Evolutionary conservation across 35 echinoderm and acorn worm species (phyloP).

Genomic region (Patiria miniata): DNA sequence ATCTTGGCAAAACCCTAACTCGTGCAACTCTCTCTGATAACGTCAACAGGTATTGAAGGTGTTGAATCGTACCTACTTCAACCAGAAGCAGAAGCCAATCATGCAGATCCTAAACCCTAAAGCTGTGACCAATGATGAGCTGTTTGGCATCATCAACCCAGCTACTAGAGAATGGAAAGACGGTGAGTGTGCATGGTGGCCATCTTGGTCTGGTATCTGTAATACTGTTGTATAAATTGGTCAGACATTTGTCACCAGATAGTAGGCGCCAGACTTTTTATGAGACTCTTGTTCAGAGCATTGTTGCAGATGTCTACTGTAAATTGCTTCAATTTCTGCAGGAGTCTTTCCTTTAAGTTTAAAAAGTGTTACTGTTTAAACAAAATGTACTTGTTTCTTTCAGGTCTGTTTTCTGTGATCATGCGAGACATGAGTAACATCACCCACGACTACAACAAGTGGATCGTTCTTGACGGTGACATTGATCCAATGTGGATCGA

Average conservation of each 20-base stretch:
- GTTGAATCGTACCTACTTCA: constrained; percentile 91
- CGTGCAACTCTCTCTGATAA: not conserved
- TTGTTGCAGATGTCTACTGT: too few relatives aligned
- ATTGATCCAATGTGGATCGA: constrained; percentile 99
- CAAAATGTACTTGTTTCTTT: not conserved
- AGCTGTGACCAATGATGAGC: constrained; percentile 97
- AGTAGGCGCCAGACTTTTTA: too few relatives aligned
- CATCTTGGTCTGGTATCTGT: not conserved
- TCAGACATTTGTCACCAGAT: too few relatives aligned
- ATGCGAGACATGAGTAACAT: constrained; percentile 97
- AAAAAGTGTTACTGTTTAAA: too few relatives aligned
- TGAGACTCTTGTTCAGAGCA: too few relatives aligned
- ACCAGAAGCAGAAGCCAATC: constrained; percentile 95
- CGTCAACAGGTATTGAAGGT: constrained; percentile 81
- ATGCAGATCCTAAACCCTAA: constrained; percentile 94
- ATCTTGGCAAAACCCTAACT: too few relatives aligned
- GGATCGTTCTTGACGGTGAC: constrained; percentile 97
- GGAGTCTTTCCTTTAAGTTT: too few relatives aligned
- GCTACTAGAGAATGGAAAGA: constrained; percentile 99
- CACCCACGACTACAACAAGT: constrained; percentile 92
- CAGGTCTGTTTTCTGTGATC: constrained; percentile 94
- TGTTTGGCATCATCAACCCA: constrained; percentile 99
- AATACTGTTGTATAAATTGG: not conserved
- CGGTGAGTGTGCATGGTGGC: constrained; percentile 45
- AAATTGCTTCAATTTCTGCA: too few relatives aligned